Conservation (phyloP, 2,888 invertebrate species). For the Oxycera nigricornis region DNA sequence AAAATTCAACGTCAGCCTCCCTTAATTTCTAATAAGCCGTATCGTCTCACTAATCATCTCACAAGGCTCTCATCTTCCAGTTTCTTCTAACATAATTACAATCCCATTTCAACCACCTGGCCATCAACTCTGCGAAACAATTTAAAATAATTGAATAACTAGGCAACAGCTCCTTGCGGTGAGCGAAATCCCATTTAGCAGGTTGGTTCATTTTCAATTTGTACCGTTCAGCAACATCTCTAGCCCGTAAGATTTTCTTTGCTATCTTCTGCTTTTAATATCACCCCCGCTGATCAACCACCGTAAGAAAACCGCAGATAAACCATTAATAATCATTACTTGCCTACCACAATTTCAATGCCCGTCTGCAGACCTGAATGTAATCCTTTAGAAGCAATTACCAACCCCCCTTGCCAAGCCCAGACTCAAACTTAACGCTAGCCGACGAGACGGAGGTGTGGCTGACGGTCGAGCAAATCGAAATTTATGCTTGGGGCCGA, state of each 20-base stretch:
- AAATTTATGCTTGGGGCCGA: slow-evolving; percentile 35
- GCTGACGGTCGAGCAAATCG: slow-evolving; percentile 6
- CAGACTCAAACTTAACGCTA: neutral
- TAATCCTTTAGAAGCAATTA: slow-evolving; percentile 39
- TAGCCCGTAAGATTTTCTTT: neutral
- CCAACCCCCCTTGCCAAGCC: neutral
- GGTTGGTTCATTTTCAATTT: slow-evolving; percentile 24
- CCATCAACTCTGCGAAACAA: neutral
- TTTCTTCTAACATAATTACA: neutral
- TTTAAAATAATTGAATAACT: slow-evolving; percentile 34
- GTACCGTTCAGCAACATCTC: neutral
- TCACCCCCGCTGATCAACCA: neutral
- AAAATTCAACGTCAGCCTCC: neutral
- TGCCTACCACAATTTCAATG: slow-evolving; percentile 22
- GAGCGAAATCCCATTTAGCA: slow-evolving; percentile 12
- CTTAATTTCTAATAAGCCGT: neutral
- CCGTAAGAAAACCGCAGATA: slow-evolving; percentile 15
- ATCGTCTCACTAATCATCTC: neutral
- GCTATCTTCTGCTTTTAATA: neutral
- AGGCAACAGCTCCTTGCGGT: neutral
- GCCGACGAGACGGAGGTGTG: neutral
- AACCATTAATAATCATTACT: slow-evolving; percentile 40
- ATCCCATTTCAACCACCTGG: neutral
- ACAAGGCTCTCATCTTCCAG: neutral
- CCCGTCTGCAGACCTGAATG: neutral